A percentile compares a stretch with the other conserved stretches of the same genome.
These are phyloP conservation scores for Hylaeus anthracinus DNA, from an alignment of 1,140 invertebrate species.

Conservation along the genomic window DNA sequence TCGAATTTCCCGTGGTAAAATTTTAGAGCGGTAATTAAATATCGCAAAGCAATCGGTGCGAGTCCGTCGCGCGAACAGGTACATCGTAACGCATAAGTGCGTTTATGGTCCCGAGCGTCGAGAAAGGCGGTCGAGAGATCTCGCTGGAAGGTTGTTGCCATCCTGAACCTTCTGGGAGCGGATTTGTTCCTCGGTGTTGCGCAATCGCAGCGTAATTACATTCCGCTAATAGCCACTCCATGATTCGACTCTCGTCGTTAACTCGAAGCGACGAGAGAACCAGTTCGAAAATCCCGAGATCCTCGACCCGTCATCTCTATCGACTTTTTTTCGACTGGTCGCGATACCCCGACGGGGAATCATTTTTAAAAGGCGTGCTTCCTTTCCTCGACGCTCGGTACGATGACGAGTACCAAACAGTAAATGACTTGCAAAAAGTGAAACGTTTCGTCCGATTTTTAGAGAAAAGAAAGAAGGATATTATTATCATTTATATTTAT, in stretches of 20 bases:
- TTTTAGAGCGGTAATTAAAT: background rate
- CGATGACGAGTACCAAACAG: too few species aligned
- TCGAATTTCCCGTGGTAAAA: too few species aligned
- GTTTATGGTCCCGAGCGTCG: background rate
- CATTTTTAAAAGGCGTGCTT: background rate
- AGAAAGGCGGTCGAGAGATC: constrained; percentile 1
- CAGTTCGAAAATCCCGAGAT: constrained; percentile 34
- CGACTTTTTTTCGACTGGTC: background rate
- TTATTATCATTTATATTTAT: too few species aligned
- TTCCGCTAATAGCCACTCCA: constrained; percentile 48
- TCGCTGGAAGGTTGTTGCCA: background rate
- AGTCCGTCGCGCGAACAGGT: background rate
- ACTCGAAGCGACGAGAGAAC: constrained; percentile 14
- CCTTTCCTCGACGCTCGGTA: background rate
- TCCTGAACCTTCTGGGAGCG: constrained; percentile 28
- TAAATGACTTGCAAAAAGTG: too few species aligned
- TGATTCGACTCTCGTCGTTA: constrained; percentile 50
- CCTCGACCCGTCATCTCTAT: constrained; percentile 12
- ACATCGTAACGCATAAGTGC: background rate
- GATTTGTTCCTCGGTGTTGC: constrained; percentile 35
- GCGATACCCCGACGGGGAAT: background rate
- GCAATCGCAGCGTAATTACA: constrained; percentile 42
- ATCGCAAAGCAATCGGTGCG: background rate
- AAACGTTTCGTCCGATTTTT: too few species aligned
- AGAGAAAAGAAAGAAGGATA: too few species aligned